These are phyloP conservation scores for Gobiocypris rarus DNA, from an alignment of 2,113 vertebrate genomes.

Conservation along the genomic window DNA sequence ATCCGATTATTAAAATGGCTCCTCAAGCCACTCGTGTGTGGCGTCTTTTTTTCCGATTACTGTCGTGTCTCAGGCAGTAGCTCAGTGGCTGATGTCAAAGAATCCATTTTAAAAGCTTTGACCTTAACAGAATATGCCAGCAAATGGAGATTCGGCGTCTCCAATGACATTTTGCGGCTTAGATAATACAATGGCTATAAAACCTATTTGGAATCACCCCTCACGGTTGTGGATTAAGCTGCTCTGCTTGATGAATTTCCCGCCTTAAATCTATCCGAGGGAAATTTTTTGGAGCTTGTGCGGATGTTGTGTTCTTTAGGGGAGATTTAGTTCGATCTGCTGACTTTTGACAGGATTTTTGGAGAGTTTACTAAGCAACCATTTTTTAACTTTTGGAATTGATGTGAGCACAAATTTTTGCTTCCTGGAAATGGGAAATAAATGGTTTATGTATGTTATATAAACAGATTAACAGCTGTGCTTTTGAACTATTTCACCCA, in stretches of 20 bases:
- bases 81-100: conserved; percentile 20
- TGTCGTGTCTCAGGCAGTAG: conserved; percentile 38
- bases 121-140: conserved; percentile 57
- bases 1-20: conserved; percentile 60
- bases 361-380: conserved; percentile 13
- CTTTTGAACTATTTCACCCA: background rate
- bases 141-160: conserved; percentile 42
- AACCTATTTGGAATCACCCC: conserved; percentile 49
- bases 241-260: conserved; percentile 35
- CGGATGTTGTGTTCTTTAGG: conserved; percentile 21
- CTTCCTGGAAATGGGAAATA: background rate
- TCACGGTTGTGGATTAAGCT: conserved; percentile 50
- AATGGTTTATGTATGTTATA: too few relatives aligned
- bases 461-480: background rate
- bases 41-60: conserved; percentile 23
- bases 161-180: conserved; percentile 51
- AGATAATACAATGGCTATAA: conserved; percentile 43
- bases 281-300: background rate
- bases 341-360: background rate
- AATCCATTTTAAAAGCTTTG: conserved; percentile 52
- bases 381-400: conserved; percentile 1
- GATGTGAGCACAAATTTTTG: background rate
- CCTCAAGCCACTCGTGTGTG: conserved; percentile 42
- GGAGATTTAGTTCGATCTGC: conserved; percentile 11
- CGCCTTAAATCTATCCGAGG: conserved; percentile 9